Evolutionary conservation across 1,140 invertebrate species (phyloP).

Genomic region (Chionoecetes opilio): DNA sequence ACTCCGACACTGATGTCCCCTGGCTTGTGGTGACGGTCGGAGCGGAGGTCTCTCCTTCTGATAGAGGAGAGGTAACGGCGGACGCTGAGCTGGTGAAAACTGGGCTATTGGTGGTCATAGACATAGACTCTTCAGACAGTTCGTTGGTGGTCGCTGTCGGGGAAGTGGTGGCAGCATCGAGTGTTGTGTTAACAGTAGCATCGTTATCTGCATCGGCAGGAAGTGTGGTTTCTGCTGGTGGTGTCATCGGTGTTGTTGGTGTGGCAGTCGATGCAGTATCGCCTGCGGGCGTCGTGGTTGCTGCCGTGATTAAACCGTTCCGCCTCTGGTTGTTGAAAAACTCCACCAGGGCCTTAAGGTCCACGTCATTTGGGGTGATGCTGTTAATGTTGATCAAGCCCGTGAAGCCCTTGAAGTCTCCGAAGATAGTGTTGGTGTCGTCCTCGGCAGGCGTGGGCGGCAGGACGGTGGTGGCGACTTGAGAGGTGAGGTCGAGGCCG

Average conservation of each 20-base stretch:
- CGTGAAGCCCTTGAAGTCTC: conserved; percentile 46
- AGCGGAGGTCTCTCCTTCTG: conserved; percentile 47
- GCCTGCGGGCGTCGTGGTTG: neutral
- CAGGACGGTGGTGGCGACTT: conserved; percentile 28
- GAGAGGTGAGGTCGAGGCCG: neutral
- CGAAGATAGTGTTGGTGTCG: conserved; percentile 6
- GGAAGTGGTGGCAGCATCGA: neutral
- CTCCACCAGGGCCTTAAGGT: conserved; percentile 46
- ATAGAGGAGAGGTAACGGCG: conserved; percentile 46
- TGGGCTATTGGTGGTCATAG: conserved; percentile 10
- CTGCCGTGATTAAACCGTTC: neutral
- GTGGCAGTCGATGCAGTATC: neutral
- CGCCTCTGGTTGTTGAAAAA: conserved; percentile 62
- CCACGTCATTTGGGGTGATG: conserved; percentile 68
- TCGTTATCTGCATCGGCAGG: neutral
- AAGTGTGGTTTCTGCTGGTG: neutral
- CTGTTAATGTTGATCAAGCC: conserved; percentile 66
- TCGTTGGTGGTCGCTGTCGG: neutral
- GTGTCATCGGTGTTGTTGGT: no score
- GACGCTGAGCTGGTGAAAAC: conserved; percentile 7
- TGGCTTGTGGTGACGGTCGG: conserved; percentile 41
- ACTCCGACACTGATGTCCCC: neutral
- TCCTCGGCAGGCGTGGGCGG: neutral
- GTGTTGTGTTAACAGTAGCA: neutral
- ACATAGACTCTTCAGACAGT: neutral